These are phyloP conservation scores for Caradrina clavipalpis DNA, from an alignment of 2,888 invertebrate species.

Conservation along the genomic window DNA sequence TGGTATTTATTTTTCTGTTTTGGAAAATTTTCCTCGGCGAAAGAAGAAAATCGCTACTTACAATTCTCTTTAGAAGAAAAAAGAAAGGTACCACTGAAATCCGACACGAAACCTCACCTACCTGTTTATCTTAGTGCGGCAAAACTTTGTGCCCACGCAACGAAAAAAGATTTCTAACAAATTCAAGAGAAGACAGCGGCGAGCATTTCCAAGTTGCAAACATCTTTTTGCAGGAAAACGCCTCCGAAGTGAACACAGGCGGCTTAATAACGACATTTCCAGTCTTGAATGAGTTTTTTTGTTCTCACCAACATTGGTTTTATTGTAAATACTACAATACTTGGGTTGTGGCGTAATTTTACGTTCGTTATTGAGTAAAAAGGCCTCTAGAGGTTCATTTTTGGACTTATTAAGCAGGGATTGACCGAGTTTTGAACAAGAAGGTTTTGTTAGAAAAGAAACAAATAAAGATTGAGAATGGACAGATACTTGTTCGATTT, in stretches of 20 bases:
- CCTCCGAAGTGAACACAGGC: slow-evolving; percentile 51
- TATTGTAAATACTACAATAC: slow-evolving; percentile 57
- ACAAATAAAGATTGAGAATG: not conserved
- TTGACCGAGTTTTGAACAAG: slow-evolving; percentile 35
- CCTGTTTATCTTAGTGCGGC: slow-evolving; percentile 48
- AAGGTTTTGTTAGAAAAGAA: slow-evolving; percentile 16
- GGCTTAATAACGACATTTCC: slow-evolving; percentile 65
- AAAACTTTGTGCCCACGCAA: slow-evolving; percentile 44
- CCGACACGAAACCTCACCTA: slow-evolving; percentile 19
- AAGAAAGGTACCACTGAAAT: slow-evolving; percentile 20
- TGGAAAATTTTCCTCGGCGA: not conserved
- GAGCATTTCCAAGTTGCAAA: slow-evolving; percentile 55
- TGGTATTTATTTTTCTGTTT: not conserved
- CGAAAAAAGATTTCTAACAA: slow-evolving; percentile 56
- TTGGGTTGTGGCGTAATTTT: slow-evolving; percentile 44
- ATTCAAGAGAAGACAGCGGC: slow-evolving; percentile 49
- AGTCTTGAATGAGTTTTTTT: slow-evolving; percentile 56
- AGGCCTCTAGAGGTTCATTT: slow-evolving; percentile 28
- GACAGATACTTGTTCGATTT: not conserved
- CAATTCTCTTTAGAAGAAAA: slow-evolving; percentile 13
- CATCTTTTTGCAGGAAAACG: slow-evolving; percentile 54
- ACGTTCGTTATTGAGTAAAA: slow-evolving; percentile 43
- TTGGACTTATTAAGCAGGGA: slow-evolving; percentile 47
- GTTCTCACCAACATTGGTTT: slow-evolving; percentile 55
- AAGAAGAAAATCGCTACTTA: slow-evolving; percentile 4